Base-by-base conservation (phyloP, 2,797 vertebrate genomes). In the Tympanoctomys barrerae region DNA sequence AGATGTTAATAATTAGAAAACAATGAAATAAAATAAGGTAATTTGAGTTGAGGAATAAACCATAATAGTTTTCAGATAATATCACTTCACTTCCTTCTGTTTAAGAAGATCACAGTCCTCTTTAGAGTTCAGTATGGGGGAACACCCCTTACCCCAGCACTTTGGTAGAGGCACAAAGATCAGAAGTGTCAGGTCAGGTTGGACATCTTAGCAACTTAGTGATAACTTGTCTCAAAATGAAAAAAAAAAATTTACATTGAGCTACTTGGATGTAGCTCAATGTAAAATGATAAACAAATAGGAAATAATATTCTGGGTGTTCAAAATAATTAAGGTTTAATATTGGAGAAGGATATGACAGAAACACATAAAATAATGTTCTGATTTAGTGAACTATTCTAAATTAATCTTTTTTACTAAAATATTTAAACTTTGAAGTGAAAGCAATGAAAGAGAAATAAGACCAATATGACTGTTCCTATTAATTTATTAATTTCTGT, bases 381-480 rank as follows among this genome's bases (percentile, higher is more conserved):
- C 70, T 19, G 13, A 31, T 81, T 93, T 46, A 31, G 31, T 77
- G 87, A 83, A 85, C 78, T 84, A n/a, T 52, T 89, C 22, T 94
- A 26, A n/a, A 31, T 9, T 4, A 19, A 68, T n/a, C 64, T 16
- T 33, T n/a, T 68, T 68, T n/a, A 16, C 31, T 66, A 66, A 66
- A 33, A 68, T 68, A 26, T n/a, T 68, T n/a, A 68, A 68, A n/a
- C 64, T 68, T 68, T 68, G 21, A 77, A 70, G 8, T 64, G 62
- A 84, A 80, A 57, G 19, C 13, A 88, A 75, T 79, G 31, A 49
- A 90, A 94, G 77, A 0, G 8, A 77, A 94, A 66, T 1, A 46
- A 19, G 61, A 92, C 57, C 26, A 79, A 75, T 84, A 22, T 80
- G 8, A 11, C 49, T 49, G 49, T 49, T 49, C 8, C 49, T 49